Base-by-base conservation (phyloP, 2,113 vertebrate genomes). In the Leptobrachium leishanense region DNA sequence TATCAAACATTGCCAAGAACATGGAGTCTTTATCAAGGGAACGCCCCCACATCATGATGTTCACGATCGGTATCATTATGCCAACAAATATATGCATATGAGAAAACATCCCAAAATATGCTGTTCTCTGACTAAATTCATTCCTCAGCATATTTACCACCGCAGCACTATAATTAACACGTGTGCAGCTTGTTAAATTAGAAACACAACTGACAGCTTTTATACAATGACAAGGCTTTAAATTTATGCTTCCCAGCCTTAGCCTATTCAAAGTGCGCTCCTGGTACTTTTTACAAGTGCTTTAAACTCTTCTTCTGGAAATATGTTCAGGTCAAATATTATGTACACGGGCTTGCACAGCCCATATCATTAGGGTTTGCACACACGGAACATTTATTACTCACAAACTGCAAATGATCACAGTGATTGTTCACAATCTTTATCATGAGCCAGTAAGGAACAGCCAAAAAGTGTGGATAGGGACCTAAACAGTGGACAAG, bases 111-210 rank as follows among this genome's bases (percentile, higher is more conserved):
- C 81, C 20, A 77, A 88, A 86, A 87, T 82, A 86, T 78, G 82
- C 79, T 86, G 85, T 86, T 84, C 68, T 54, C 81, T 81, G 78
- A n/a, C 41, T 84, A 85, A 84, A 83, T 83, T 81, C 81, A 82
- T 81, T 84, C 84, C 84, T 85, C 78, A 71, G 84, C 85, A 84
- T 86, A 88, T 88, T 85, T 84, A 86, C 85, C 86, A 78, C 86
- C 86, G 82, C 79, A 70, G 84, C 86, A 82, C 83, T 87, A 87
- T 87, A 86, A 85, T 90, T 87, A 89, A 62, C 82, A 79, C n/a
- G 42, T 85, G 83, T 79, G 84, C 84, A 85, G 76, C 70, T 82
- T 84, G 84, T 88, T 90, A 89, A 89, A 89, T 90, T 90, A 91
- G 86, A 88, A 88, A 88, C 85, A 88, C 82, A 86, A 88, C 86